Base-by-base conservation (phyloP, 2,888 invertebrate species). In the Drosophila maculinotata region DNA sequence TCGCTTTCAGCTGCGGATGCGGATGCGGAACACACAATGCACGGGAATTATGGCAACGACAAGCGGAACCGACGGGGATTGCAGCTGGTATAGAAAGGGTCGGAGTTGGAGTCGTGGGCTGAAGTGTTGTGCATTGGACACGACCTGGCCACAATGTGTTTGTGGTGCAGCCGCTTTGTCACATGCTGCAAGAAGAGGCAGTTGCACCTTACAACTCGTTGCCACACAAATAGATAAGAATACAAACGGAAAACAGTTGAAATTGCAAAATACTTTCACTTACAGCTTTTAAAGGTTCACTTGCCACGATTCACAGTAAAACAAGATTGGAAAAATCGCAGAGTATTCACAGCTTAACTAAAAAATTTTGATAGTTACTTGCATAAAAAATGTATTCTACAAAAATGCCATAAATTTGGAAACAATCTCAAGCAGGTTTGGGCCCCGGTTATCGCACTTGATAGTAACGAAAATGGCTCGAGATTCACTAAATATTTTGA, bases 1-100 rank as follows among this genome's bases (percentile, higher is more conserved):
- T 41, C 8, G n/a, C 23, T 57, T 23, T 57, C 31, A 31, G 42
- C 44, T 63, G 54, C 73, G 79, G 79, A 76, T 72, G 73, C 44
- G 76, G 45, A n/a, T n/a, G n/a, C n/a, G n/a, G n/a, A n/a, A 68
- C 52, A 59, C 70, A 78, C 81, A 75, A 78, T 81, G 75, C 79
- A 59, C 51, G 54, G 67, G 53, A 79, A 66, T 66, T 73, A 66
- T 76, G 66, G 54, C 42, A 45, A 49, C 65, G 65, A 54, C 49
- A 49, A 48, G 48, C 17, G 30, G 17, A 53, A 38, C 26, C 20
- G 23, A 14, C 20, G 15, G 7, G 15, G 8, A 15, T 10, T 17
- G 23, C 28, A 39, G 25, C 42, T 23, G 44, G 30, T 10, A 38
- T 4, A 30, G 12, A 12, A 23, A 10, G 15, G 9, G 23, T 14